Percentiles rank a stretch among this genome's conserved stretches.
These are phyloP conservation scores for Chlamydotis undulata DNA, from an alignment of 2,113 vertebrate species.

Conservation along the genomic window DNA sequence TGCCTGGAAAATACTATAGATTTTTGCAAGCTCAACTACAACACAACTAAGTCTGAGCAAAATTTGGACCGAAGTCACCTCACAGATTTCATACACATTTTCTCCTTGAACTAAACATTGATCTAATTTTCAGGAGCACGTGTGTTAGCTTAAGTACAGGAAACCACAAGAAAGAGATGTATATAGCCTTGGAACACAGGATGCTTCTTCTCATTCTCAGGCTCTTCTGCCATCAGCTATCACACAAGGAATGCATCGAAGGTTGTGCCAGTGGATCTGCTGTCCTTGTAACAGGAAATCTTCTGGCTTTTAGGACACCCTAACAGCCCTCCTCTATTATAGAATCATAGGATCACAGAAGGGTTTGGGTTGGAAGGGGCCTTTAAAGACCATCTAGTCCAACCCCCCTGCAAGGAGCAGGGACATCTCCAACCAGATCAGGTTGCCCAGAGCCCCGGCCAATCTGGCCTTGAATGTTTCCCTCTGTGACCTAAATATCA, in stretches of 20 bases:
- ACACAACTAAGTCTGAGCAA: not conserved
- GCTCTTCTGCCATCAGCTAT: not conserved
- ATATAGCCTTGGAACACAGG: not conserved
- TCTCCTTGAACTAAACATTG: not conserved
- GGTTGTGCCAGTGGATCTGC: not conserved
- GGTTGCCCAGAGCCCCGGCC: too few relatives aligned
- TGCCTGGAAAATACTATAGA: not conserved
- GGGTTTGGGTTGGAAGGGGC: too few relatives aligned
- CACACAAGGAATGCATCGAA: not conserved
- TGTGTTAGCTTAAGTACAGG: not conserved
- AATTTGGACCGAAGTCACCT: not conserved
- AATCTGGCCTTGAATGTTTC: too few relatives aligned
- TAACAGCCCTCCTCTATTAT: not conserved
- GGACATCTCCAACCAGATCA: too few relatives aligned
- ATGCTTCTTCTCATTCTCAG: not conserved
- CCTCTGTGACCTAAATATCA: not conserved
- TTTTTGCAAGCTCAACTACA: not conserved
- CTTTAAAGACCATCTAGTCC: too few relatives aligned
- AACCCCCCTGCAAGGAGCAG: too few relatives aligned
- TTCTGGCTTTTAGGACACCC: not conserved
- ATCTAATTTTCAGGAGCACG: not conserved
- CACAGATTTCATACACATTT: rapidly evolving
- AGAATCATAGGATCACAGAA: too few relatives aligned
- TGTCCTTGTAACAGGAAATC: not conserved
- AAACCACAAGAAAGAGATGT: not conserved